Evolutionary conservation across 2,797 vertebrate genomes (phyloP), one percentile per base, ranked within the genome.

Genomic region (Echiichthys vipera): DNA sequence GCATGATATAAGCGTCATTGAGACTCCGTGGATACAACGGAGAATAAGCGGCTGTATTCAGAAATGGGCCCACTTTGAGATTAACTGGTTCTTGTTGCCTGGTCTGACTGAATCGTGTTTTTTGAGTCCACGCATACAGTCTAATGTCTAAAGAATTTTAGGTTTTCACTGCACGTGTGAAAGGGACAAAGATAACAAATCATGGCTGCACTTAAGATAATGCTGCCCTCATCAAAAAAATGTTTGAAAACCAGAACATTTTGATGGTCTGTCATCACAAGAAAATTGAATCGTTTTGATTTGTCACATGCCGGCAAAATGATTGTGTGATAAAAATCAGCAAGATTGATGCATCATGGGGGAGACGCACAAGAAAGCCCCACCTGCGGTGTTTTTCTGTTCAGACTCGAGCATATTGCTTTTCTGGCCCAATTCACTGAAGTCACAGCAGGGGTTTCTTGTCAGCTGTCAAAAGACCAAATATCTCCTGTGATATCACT

Each of bases 291-390:
- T 50, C 0, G 3, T 68, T 59, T 49, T 22, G 40, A 67, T 63
- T 69, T 65, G 46, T 56, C 46, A 43, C 14, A 13, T 20, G 8
- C 8, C 11, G 7, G 54, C 43, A 47, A 43, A 65, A 49, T 42
- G 50, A 72, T 46, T 64, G 24, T n/a, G 40, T 65, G 50, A 68
- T 68, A 63, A 68, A 72, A 50, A 39, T 53, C 32, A 22, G 22
- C 15, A 42, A 46, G 39, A 53, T 15, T 24, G 50, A 71, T 40
- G 32, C 37, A 20, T 25, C 10, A 24, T 8, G 1, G 3, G n/a
- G 24, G 0, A 25, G 37, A 71, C 34, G 9, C 12, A 42, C 14
- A n/a, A 43, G 18, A 65, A 46, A 63, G 25, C 2, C 22, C n/a
- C 0, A 1, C 20, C 69, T 73, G 34, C 20, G 18, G 7, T 42